Evolutionary conservation across 2,888 invertebrate genomes (phyloP).

Genomic region (Tuta absoluta): DNA sequence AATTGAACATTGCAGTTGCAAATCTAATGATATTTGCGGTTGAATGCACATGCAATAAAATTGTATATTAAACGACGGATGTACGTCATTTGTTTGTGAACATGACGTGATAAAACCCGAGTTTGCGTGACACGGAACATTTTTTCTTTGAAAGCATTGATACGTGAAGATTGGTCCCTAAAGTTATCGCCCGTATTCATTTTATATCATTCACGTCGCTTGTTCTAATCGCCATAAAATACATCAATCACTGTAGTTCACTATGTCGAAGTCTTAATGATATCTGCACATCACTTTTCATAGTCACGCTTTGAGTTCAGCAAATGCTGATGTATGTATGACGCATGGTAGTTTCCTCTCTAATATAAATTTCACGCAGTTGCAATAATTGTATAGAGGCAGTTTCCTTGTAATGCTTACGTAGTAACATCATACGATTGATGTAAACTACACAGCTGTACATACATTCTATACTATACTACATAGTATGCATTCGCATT

Average conservation of each 20-base stretch:
- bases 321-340: not conserved
- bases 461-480: no score
- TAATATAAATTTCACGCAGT: constrained; percentile 17
- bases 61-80: constrained; percentile 1
- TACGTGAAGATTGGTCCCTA: not conserved
- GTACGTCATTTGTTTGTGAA: not conserved
- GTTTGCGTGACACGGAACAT: not conserved
- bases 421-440: not conserved
- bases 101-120: constrained; percentile 1
- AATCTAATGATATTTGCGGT: not conserved
- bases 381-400: not conserved
- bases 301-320: constrained; percentile 21
- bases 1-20: not conserved
- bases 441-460: not conserved
- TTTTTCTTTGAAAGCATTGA: not conserved
- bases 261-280: not conserved
- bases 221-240: constrained; percentile 21
- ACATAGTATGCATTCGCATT: not conserved
- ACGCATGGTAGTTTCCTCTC: constrained; percentile 22
- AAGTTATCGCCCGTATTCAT: constrained; percentile 7
- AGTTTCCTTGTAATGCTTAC: constrained; percentile 20
- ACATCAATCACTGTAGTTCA: constrained; percentile 6
- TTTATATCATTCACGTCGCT: constrained; percentile 22
- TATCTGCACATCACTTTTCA: constrained; percentile 6
- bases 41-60: constrained; percentile 1